phyloP scores from a whole-genome alignment of 2,888 invertebrate species.

The Drosophila glabriapex region DNA sequence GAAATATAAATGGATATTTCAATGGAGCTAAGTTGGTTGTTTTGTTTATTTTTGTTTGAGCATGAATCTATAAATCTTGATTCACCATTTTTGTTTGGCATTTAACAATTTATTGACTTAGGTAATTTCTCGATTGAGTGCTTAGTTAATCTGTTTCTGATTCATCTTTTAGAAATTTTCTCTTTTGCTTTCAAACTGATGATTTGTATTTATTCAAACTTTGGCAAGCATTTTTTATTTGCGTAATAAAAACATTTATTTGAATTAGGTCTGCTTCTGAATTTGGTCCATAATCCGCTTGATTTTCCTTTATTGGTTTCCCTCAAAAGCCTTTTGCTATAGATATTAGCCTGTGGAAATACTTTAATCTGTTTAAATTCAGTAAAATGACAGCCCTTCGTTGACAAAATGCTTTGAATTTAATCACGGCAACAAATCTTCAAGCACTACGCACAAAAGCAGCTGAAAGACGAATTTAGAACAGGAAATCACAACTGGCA shows the following conservation, averaged over 20 bases:
- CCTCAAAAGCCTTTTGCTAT: conserved; percentile 2
- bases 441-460: not conserved
- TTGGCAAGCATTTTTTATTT: not conserved
- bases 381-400: conserved; percentile 28
- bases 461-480: conserved; percentile 4
- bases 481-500: conserved; percentile 2
- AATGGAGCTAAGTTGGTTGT: conserved; percentile 1
- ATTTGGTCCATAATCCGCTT: not conserved
- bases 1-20: conserved; percentile 13
- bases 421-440: conserved; percentile 20
- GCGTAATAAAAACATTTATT: not conserved
- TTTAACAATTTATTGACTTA: not conserved
- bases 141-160: not conserved
- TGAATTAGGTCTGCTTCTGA: not conserved
- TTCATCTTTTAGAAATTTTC: not conserved
- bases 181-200: not conserved
- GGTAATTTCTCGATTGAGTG: not conserved
- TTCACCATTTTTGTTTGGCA: not conserved
- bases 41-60: not conserved
- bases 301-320: not conserved
- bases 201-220: not conserved
- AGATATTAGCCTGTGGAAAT: conserved; percentile 17
- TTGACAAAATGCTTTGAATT: conserved; percentile 51
- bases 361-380: conserved; percentile 15
- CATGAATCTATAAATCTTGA: not conserved